Evolutionary conservation across 2,797 vertebrate genomes (phyloP).

Genomic region (Acanthiza pusilla): DNA sequence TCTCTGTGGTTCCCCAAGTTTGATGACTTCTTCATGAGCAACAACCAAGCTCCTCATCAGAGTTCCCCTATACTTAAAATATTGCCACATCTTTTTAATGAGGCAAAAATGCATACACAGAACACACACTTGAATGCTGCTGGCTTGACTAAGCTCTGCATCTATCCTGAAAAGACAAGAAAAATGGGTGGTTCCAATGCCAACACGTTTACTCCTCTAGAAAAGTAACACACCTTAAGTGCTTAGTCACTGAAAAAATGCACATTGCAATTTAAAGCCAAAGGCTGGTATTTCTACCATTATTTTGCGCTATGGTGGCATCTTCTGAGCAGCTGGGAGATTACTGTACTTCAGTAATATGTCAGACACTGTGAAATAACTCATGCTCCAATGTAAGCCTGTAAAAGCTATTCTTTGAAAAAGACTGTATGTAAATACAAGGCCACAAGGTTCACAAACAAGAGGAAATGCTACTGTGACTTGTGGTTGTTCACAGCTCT

Average conservation of each 20-base stretch:
- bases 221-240: neutral
- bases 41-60: neutral
- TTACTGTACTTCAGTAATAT: neutral
- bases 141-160: neutral
- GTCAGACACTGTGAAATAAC: neutral
- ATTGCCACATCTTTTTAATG: conserved; percentile 15
- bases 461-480: neutral
- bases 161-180: conserved; percentile 1
- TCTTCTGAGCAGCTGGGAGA: neutral
- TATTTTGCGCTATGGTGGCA: neutral
- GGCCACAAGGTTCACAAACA: neutral
- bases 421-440: neutral
- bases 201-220: neutral
- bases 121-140: neutral
- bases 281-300: neutral
- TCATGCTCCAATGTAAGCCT: neutral
- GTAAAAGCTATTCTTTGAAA: neutral
- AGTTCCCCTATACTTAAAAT: conserved; percentile 1
- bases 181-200: neutral
- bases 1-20: neutral
- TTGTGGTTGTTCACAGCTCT: neutral
- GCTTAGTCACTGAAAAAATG: conserved; percentile 2
- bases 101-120: neutral
- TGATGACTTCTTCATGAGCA: neutral
- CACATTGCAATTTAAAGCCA: neutral